Conservation (phyloP, 2,888 invertebrate genomes). For the Rhagophthalmus giganteus region DNA sequence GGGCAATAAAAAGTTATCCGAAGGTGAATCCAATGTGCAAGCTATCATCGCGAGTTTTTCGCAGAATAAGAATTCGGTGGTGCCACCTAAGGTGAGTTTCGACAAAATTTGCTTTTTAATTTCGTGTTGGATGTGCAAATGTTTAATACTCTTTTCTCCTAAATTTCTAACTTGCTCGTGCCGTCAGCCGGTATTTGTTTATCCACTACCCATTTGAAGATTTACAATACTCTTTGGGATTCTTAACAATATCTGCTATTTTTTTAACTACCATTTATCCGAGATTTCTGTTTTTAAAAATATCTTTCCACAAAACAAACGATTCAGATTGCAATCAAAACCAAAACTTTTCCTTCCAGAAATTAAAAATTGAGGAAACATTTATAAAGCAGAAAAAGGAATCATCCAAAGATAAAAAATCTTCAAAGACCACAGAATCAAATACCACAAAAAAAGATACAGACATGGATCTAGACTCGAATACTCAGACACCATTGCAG, state of each 20-base stretch:
- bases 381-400: slow-evolving; percentile 5
- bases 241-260: no score
- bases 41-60: not conserved
- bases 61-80: not conserved
- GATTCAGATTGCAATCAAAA: no score
- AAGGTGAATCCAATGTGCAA: not conserved
- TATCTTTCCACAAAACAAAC: no score
- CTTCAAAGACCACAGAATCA: not conserved
- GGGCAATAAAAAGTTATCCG: slow-evolving; percentile 33
- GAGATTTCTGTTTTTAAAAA: no score
- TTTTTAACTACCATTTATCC: no score
- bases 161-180: no score
- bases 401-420: slow-evolving; percentile 12
- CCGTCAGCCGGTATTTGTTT: no score
- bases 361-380: not conserved
- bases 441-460: slow-evolving; percentile 11
- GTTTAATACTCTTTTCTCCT: no score
- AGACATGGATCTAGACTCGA: slow-evolving; percentile 31
- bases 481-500: slow-evolving; percentile 37
- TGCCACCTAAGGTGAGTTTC: slow-evolving; percentile 4
- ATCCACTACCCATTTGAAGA: not conserved
- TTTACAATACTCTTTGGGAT: not conserved
- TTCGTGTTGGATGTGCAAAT: no score
- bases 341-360: not conserved
- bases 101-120: no score